These are phyloP conservation scores for Taphrorychus bicolor DNA, from an alignment of 2,888 invertebrate genomes.

Conservation along the genomic window DNA sequence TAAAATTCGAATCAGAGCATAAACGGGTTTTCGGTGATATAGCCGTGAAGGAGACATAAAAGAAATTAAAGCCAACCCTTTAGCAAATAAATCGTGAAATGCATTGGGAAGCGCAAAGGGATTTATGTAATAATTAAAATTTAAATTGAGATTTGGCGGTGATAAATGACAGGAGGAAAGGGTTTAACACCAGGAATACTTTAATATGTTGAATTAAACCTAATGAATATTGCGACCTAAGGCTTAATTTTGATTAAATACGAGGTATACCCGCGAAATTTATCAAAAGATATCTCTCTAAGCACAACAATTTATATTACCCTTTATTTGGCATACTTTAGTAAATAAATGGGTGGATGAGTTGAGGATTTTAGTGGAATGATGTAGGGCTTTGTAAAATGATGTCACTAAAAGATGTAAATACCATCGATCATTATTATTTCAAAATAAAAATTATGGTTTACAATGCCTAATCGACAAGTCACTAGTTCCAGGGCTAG, in stretches of 20 bases:
- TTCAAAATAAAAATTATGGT: too few species aligned
- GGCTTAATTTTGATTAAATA: conserved; percentile 41
- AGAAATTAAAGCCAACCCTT: conserved; percentile 42
- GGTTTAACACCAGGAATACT: conserved; percentile 40
- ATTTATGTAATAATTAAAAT: conserved; percentile 46
- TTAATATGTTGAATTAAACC: conserved; percentile 43
- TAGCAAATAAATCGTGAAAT: conserved; percentile 41
- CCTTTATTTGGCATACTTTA: conserved; percentile 12
- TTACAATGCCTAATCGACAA: too few species aligned
- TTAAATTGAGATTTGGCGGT: conserved; percentile 44
- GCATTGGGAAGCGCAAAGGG: conserved; percentile 39
- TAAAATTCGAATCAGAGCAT: conserved; percentile 33
- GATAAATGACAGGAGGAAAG: conserved; percentile 42
- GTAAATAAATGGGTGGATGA: conserved; percentile 12
- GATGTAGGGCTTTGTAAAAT: background rate
- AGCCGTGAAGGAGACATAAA: conserved; percentile 32
- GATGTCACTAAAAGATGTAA: background rate
- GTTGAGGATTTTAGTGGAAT: background rate
- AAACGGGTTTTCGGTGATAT: conserved; percentile 26
- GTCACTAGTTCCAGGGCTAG: too few species aligned
- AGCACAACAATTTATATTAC: conserved; percentile 26
- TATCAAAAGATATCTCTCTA: conserved; percentile 28
- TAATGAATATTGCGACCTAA: conserved; percentile 42
- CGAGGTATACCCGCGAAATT: conserved; percentile 28
- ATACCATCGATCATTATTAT: too few species aligned